Evolutionary conservation across 2,113 vertebrate genomes (phyloP).

Genomic region (Rhinolophus ferrumequinum): DNA sequence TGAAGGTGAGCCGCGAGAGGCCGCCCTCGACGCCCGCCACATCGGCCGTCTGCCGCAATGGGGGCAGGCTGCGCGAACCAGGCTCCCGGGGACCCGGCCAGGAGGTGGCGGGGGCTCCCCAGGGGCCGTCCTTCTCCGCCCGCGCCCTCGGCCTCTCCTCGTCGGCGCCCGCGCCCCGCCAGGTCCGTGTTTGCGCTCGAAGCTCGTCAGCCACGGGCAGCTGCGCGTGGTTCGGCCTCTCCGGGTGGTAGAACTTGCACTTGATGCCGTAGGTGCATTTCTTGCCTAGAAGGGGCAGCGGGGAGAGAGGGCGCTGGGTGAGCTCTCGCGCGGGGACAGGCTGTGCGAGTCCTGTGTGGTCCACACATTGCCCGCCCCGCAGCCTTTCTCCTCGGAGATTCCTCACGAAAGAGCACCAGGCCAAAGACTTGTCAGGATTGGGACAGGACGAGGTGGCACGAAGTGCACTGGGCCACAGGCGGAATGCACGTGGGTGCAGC

Average conservation of each 20-base stretch:
- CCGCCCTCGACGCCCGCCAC: neutral
- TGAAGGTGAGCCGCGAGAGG: slow-evolving; percentile 58
- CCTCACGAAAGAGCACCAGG: neutral
- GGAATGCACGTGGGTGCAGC: neutral
- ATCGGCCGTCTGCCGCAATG: fast-evolving
- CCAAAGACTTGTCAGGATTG: neutral
- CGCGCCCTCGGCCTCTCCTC: neutral
- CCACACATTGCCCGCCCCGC: neutral
- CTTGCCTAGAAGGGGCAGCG: slow-evolving; percentile 86
- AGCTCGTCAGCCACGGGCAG: slow-evolving; percentile 93
- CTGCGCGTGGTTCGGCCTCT: slow-evolving; percentile 87
- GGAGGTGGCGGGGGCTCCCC: neutral
- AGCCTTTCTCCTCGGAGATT: fast-evolving
- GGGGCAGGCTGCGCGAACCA: neutral
- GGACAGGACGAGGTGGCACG: neutral
- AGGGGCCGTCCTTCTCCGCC: neutral
- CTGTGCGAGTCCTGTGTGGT: no score
- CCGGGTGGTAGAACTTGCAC: slow-evolving; percentile 95
- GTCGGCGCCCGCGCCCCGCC: slow-evolving; percentile 65
- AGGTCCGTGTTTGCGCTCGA: slow-evolving; percentile 86
- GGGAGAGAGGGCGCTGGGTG: neutral
- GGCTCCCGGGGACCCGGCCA: fast-evolving
- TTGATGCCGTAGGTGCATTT: slow-evolving; percentile 96
- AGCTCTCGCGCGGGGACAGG: neutral
- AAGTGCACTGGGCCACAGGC: neutral